Conservation (phyloP, 2,888 invertebrate genomes). For the Sarcophaga rosellei region DNA sequence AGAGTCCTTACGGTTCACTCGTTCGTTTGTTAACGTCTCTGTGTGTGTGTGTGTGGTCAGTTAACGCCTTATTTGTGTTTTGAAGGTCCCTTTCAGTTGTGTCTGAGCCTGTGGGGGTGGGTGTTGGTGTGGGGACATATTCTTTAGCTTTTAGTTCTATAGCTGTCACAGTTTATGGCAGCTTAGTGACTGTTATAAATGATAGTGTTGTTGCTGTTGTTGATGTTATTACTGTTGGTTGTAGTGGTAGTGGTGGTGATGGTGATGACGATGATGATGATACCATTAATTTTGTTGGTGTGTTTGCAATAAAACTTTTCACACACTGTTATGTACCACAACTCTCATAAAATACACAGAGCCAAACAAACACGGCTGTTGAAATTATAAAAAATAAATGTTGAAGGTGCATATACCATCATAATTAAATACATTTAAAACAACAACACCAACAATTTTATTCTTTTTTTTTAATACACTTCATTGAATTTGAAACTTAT, state of each 20-base stretch:
- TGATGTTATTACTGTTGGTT: not conserved
- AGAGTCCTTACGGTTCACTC: not conserved
- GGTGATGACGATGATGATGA: not conserved
- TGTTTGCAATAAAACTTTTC: conserved; percentile 22
- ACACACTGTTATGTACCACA: not conserved
- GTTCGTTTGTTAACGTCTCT: not conserved
- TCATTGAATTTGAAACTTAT: conserved; percentile 28
- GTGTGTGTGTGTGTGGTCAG: conserved; percentile 30
- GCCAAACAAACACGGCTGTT: not conserved
- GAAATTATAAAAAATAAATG: conserved; percentile 34
- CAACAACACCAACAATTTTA: not conserved
- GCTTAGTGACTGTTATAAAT: conserved; percentile 1
- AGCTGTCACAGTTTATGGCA: conserved; percentile 3
- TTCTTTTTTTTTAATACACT: conserved; percentile 2
- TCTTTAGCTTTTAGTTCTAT: not conserved
- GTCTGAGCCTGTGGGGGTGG: not conserved
- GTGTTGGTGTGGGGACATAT: not conserved
- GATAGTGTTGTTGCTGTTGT: not conserved
- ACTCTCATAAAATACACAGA: too few relatives aligned
- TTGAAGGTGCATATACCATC: conserved; percentile 22
- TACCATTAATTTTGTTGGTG: conserved; percentile 35
- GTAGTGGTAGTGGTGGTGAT: not conserved
- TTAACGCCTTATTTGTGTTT: conserved; percentile 54
- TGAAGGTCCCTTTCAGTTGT: conserved; percentile 15
- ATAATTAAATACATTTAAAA: conserved; percentile 37